Base-by-base conservation (phyloP, 2,888 invertebrate species). In the Pandemis heparana region DNA sequence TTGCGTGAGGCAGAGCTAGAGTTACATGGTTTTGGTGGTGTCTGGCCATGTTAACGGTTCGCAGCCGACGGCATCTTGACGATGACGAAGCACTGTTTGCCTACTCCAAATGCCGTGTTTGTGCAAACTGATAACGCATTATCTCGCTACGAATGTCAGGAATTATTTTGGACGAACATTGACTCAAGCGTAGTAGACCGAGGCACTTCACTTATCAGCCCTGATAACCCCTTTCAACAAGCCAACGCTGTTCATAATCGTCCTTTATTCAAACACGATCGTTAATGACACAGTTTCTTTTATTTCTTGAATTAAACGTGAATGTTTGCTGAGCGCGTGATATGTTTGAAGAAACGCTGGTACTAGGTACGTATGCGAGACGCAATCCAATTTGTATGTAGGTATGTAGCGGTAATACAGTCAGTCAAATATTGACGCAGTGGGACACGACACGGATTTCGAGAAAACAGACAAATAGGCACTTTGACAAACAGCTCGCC, bases 361-460 rank as follows among this genome's bases (percentile, higher is more conserved):
- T 84, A 84, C n/a, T 12, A 46, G 46, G 10, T 46, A 51, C 83
- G 84, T 83, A 84, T 85, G 81, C 79, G 85, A 87, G 86, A 85
- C 87, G 86, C 85, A 84, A 86, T 90, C 87, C 87, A 88, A 89
- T 90, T 91, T 91, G 90, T 88, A 82, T 69, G 64, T 70, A 64
- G 64, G 69, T 74, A 74, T 89, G 86, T 91, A 93, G 92, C 93
- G 92, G 93, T 93, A 92, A 91, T 92, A 89, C 87, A 85, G 89
- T 82, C 87, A 84, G 84, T 87, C 88, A 91, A 94, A 93, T 93
- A 93, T 94, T 94, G 91, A 92, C 92, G 77, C 85, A 89, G 90
- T 88, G 88, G 89, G 90, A 92, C 90, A 87, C 91, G 93, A 94
- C 93, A 93, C 92, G 89, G 92, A 93, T 92, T 92, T 92, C 89